Evolutionary conservation across 2,797 vertebrate genomes (phyloP), one percentile per base, ranked within the genome.

Genomic region (Tokudaia muenninki): DNA sequence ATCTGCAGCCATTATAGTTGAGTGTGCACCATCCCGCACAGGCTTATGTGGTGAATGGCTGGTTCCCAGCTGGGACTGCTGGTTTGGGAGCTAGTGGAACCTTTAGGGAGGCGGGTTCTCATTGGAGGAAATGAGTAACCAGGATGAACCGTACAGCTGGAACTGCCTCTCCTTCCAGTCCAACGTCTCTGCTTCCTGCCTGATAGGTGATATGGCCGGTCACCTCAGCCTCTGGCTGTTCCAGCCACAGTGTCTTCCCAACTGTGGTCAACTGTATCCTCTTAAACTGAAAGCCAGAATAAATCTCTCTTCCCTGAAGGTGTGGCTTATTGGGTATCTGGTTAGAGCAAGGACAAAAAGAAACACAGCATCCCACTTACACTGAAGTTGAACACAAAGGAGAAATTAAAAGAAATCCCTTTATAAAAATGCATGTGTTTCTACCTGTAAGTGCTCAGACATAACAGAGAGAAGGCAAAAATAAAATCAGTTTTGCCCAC

Each of bases 391-490:
- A 96, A 17, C 6, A 17, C 31, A 89, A 65, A 9, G 22, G 74
- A 70, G 67, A 75, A 65, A 79, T 55, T 2, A 87, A 41, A 87
- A 96, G 37, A 72, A 26, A 8, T 55, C 34, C 0, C 9, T 74
- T 70, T 94, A 80, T 79, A 2, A 75, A 86, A 70, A 37, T 12
- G 9, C 4, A 6, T 4, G 10, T n/a, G 26, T 75, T 96, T 96
- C 52, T 11, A 16, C 80, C 37, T 61, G 52, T 47, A 37, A 59
- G 12, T 1, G 17, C 59, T 55, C 17, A 37, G 52, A n/a, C 70
- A 1, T 13, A 19, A 19, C 3, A 44, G 16, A 0, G 0, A 0
- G 0, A 37, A 8, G 1, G 0, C 31, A 3, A 0, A 21, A 13
- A 10, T 4, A 4, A 75, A 34, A 41, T 59, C 7, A 0, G 19